Evolutionary conservation across 1,140 invertebrate genomes (phyloP).

Genomic region (Zaprionus gabonicus): DNA sequence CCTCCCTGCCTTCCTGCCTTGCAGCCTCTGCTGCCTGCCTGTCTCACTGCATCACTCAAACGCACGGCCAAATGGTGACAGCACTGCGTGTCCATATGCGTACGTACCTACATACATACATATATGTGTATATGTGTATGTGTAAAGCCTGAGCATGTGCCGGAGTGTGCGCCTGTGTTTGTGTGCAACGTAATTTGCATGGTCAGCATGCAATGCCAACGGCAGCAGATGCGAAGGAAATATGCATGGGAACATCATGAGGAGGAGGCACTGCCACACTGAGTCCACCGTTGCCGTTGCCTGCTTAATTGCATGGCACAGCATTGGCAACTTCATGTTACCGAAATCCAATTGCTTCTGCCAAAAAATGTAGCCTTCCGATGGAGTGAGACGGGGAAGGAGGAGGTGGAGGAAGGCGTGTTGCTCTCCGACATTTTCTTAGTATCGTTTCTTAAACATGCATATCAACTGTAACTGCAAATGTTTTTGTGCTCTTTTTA

Average conservation of each 20-base stretch:
- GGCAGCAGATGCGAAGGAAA: constrained; percentile 33
- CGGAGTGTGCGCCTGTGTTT: constrained; percentile 17
- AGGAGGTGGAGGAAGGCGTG: neutral
- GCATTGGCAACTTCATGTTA: constrained; percentile 66
- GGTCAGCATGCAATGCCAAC: constrained; percentile 68
- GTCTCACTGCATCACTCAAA: constrained; percentile 74
- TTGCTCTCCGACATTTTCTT: constrained; percentile 46
- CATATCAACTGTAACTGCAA: constrained; percentile 21
- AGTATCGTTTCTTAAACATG: constrained; percentile 50
- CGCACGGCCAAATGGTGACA: constrained; percentile 55
- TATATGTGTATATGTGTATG: constrained; percentile 4
- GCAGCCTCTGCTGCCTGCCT: constrained; percentile 37
- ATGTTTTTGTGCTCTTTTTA: constrained; percentile 23
- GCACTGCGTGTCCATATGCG: constrained; percentile 46
- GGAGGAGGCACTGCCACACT: neutral
- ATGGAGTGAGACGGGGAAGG: neutral
- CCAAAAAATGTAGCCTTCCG: constrained; percentile 34
- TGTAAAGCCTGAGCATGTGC: neutral
- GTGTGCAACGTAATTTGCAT: constrained; percentile 76
- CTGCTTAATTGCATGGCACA: constrained; percentile 74
- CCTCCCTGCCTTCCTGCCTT: neutral
- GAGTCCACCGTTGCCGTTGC: constrained; percentile 27
- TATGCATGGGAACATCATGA: constrained; percentile 6
- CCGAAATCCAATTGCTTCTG: constrained; percentile 63
- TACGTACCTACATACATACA: constrained; percentile 13